Conservation (phyloP, 2,797 vertebrate genomes). For the Lepidocolaptes lacrymiger region DNA sequence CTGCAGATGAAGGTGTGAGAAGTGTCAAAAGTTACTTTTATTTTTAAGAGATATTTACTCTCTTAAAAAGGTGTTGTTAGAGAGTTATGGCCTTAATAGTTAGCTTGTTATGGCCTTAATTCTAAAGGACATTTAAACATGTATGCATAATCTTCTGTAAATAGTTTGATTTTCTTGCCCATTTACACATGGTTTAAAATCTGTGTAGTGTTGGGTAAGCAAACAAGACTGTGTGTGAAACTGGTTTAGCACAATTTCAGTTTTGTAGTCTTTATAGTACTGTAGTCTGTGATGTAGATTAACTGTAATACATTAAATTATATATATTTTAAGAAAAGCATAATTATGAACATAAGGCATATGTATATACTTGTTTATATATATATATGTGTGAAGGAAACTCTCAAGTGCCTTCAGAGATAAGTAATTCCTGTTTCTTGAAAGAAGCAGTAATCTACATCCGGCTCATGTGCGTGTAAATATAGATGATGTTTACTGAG, state of each 20-base stretch:
- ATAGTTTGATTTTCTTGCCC: background rate
- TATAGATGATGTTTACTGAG: background rate
- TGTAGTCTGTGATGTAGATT: background rate
- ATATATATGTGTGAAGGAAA: background rate
- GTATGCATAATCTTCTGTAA: background rate
- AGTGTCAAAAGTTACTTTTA: background rate
- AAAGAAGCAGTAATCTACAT: background rate
- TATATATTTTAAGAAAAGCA: background rate
- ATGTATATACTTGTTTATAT: background rate
- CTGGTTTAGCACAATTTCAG: background rate
- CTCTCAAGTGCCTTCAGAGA: background rate
- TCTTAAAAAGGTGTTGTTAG: too few relatives aligned
- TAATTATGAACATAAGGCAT: background rate
- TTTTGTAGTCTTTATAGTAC: background rate
- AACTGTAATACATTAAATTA: background rate
- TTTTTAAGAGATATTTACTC: background rate
- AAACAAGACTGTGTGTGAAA: background rate
- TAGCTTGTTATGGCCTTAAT: background rate
- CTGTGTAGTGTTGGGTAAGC: background rate
- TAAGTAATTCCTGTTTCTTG: background rate
- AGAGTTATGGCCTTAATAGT: too few relatives aligned
- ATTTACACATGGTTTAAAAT: background rate
- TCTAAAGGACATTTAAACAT: background rate
- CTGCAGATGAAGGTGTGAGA: background rate
- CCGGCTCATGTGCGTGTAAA: background rate